phyloP scores from a whole-genome alignment of 2,113 vertebrate genomes.

The Oryzias melastigma region DNA sequence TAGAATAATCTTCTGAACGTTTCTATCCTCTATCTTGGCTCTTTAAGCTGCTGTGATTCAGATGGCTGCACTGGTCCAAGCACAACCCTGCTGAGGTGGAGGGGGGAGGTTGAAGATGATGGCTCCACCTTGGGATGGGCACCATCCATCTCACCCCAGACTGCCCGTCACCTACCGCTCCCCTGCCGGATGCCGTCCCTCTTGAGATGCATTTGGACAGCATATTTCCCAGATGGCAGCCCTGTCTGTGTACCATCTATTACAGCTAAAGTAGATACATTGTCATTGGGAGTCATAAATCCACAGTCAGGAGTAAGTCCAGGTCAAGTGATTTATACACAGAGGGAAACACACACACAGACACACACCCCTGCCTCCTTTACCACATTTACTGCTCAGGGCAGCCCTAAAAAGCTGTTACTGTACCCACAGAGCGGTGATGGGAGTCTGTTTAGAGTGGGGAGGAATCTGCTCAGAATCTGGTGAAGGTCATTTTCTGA shows the following conservation, averaged over 20 bases:
- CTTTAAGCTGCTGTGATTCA: slow-evolving; percentile 31
- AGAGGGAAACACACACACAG: slow-evolving; percentile 21
- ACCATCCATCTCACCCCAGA: slow-evolving; percentile 64
- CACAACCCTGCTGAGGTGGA: slow-evolving; percentile 27
- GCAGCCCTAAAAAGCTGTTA: slow-evolving; percentile 59
- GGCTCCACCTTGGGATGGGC: slow-evolving; percentile 64
- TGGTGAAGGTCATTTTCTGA: slow-evolving; percentile 62
- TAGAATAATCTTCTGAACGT: slow-evolving; percentile 21
- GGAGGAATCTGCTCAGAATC: slow-evolving; percentile 66
- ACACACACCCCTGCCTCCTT: slow-evolving; percentile 24
- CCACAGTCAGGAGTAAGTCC: slow-evolving; percentile 65
- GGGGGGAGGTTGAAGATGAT: slow-evolving; percentile 55
- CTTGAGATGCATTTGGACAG: slow-evolving; percentile 63
- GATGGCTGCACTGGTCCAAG: slow-evolving; percentile 50
- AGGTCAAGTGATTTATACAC: slow-evolving; percentile 77
- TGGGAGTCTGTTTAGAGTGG: slow-evolving; percentile 75
- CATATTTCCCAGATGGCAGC: slow-evolving; percentile 71
- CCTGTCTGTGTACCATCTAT: slow-evolving; percentile 65
- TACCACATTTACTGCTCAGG: slow-evolving; percentile 42
- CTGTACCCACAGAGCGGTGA: slow-evolving; percentile 63
- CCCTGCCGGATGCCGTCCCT: slow-evolving; percentile 41
- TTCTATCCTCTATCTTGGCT: slow-evolving; percentile 29
- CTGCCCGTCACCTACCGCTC: slow-evolving; percentile 35
- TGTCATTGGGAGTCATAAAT: slow-evolving; percentile 66
- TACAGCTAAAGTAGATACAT: slow-evolving; percentile 57